These are phyloP conservation scores for Bombus fervidus DNA, from an alignment of 1,140 invertebrate species.

Conservation along the genomic window DNA sequence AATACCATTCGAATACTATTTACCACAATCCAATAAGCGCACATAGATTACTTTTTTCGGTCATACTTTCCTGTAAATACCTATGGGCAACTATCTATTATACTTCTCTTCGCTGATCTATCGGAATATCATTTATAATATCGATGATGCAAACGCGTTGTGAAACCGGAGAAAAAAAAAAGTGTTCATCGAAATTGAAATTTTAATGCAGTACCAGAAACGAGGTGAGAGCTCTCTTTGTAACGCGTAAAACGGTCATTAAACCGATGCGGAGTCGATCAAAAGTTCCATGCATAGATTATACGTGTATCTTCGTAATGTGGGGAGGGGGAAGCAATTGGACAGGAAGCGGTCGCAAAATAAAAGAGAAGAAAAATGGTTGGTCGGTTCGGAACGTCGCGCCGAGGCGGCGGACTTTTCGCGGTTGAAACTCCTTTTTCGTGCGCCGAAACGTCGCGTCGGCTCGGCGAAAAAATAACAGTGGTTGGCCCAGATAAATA, in stretches of 20 bases:
- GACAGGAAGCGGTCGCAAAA: not conserved
- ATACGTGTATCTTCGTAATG: slow-evolving; percentile 22
- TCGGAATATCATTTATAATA: slow-evolving; percentile 1
- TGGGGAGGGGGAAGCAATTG: not conserved
- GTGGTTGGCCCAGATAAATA: slow-evolving; percentile 12
- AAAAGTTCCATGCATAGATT: slow-evolving; percentile 33
- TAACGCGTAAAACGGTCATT: slow-evolving; percentile 32
- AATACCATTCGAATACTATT: not conserved
- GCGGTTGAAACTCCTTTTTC: not conserved
- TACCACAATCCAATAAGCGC: not conserved
- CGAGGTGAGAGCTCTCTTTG: slow-evolving; percentile 18
- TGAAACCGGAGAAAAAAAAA: not conserved
- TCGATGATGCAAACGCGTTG: not conserved
- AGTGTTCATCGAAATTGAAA: slow-evolving; percentile 29
- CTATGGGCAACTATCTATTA: not conserved
- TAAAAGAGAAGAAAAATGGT: not conserved
- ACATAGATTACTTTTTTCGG: not conserved
- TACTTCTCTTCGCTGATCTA: not conserved
- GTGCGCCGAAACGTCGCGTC: slow-evolving; percentile 9
- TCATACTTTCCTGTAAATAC: not conserved
- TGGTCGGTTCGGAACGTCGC: not conserved
- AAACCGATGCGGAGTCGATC: slow-evolving; percentile 7
- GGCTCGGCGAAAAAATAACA: slow-evolving; percentile 24
- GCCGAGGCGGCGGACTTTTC: not conserved
- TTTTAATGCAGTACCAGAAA: not conserved